These are phyloP conservation scores for Cremastinae sp. DNA, from an alignment of 2,888 invertebrate species.

Conservation along the genomic window DNA sequence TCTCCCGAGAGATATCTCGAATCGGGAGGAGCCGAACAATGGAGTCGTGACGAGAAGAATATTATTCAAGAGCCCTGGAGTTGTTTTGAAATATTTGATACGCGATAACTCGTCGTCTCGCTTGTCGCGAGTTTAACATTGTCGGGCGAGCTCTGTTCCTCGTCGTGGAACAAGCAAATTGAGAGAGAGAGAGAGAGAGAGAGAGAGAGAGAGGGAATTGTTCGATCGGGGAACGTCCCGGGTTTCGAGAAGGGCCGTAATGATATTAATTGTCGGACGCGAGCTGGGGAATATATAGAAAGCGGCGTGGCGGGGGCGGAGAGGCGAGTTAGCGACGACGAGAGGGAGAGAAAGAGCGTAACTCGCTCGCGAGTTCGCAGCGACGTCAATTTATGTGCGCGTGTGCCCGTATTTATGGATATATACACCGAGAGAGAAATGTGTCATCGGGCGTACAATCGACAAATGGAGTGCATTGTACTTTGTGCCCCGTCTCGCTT, in stretches of 20 bases:
- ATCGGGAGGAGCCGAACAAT: too few species aligned
- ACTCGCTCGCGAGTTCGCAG: constrained; percentile 47
- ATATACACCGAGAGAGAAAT: constrained; percentile 5
- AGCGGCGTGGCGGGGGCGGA: constrained; percentile 18
- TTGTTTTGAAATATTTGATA: too few species aligned
- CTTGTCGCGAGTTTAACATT: constrained; percentile 44
- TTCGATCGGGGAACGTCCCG: constrained; percentile 56
- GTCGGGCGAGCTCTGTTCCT: too few species aligned
- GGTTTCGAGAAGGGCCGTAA: constrained; percentile 50
- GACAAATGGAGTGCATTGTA: constrained; percentile 64
- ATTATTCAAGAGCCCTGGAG: too few species aligned
- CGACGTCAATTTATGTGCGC: constrained; percentile 22
- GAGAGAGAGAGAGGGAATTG: constrained; percentile 21
- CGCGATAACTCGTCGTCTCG: too few species aligned
- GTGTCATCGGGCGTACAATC: constrained; percentile 55
- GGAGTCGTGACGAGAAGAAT: too few species aligned
- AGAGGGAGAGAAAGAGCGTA: constrained; percentile 52
- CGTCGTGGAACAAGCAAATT: too few species aligned
- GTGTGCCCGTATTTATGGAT: constrained; percentile 17
- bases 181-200: constrained; percentile 8
- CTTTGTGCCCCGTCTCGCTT: constrained; percentile 24
- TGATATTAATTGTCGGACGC: constrained; percentile 51
- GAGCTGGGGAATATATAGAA: constrained; percentile 48
- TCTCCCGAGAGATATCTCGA: too few species aligned
- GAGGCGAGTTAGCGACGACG: constrained; percentile 29